Conservation (phyloP, 2,113 vertebrate species). For the Mastomys natalensis region DNA sequence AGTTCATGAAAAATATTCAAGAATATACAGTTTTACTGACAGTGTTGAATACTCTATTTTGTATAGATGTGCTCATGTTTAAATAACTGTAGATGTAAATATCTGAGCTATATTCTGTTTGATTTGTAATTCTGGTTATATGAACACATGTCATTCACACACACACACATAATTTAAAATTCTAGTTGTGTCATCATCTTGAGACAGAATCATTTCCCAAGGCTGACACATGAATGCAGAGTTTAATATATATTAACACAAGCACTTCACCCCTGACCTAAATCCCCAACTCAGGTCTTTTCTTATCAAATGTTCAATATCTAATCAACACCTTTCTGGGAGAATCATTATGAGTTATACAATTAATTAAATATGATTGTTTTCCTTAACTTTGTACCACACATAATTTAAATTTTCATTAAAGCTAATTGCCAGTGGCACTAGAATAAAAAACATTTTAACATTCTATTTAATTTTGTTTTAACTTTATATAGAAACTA, state of each 20-base stretch:
- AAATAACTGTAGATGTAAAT: background rate
- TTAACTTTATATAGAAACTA: constrained; percentile 65
- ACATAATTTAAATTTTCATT: constrained; percentile 75
- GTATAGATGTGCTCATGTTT: background rate
- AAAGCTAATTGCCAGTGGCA: constrained; percentile 69
- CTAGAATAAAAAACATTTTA: constrained; percentile 54
- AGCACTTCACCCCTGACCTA: background rate
- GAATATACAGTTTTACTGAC: background rate
- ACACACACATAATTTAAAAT: background rate
- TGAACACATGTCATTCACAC: background rate
- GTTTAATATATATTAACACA: background rate
- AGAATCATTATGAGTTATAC: constrained; percentile 61
- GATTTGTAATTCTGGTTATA: constrained; percentile 29
- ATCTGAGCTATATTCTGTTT: background rate
- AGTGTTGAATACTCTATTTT: background rate
- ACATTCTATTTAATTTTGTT: constrained; percentile 74
- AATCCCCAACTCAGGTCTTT: background rate
- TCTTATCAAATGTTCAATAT: constrained; percentile 13
- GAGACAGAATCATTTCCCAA: background rate
- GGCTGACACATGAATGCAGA: background rate
- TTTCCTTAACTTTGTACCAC: constrained; percentile 56
- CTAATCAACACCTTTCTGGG: constrained; percentile 36
- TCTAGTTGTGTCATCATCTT: background rate
- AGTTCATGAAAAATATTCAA: constrained; percentile 30
- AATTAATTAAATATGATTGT: constrained; percentile 70